Percentiles rank a stretch among this genome's conserved stretches.
Conservation (phyloP, 1,140 invertebrate genomes). For the Aphelinus certus region DNA sequence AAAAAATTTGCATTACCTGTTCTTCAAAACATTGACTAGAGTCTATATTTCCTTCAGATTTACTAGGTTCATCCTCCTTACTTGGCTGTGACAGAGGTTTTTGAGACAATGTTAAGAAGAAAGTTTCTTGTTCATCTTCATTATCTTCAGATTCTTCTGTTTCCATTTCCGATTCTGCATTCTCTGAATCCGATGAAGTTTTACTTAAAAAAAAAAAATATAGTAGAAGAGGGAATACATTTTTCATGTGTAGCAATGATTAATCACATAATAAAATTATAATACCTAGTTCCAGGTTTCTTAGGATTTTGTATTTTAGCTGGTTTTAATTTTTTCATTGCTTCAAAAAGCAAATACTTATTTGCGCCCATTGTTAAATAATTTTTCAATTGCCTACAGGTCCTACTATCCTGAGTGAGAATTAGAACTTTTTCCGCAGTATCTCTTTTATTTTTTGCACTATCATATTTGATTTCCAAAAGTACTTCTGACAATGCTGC, state of each 20-base stretch:
- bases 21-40: constrained; percentile 69
- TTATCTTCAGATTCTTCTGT: constrained; percentile 50
- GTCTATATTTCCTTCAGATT: constrained; percentile 51
- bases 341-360: constrained; percentile 59
- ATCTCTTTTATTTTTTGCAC: constrained; percentile 56
- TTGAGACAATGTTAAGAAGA: constrained; percentile 76
- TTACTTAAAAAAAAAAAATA: constrained; percentile 4
- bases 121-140: constrained; percentile 63
- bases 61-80: constrained; percentile 50
- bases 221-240: constrained; percentile 11
- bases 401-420: constrained; percentile 83
- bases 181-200: constrained; percentile 21
- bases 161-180: constrained; percentile 23
- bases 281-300: constrained; percentile 33
- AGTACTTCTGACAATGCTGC: constrained; percentile 80
- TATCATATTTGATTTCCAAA: constrained; percentile 79
- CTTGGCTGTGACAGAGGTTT: constrained; percentile 49
- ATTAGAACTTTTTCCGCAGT: constrained; percentile 78
- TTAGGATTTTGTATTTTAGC: constrained; percentile 46
- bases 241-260: constrained; percentile 2
- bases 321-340: constrained; percentile 51
- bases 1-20: constrained; percentile 64
- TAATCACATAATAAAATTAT: constrained; percentile 22
- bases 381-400: constrained; percentile 82
- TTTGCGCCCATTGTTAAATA: constrained; percentile 76